Evolutionary conservation across 1,140 invertebrate genomes (phyloP), one percentile per base, ranked within the genome.

Genomic region (Andrena cerasifolii): DNA sequence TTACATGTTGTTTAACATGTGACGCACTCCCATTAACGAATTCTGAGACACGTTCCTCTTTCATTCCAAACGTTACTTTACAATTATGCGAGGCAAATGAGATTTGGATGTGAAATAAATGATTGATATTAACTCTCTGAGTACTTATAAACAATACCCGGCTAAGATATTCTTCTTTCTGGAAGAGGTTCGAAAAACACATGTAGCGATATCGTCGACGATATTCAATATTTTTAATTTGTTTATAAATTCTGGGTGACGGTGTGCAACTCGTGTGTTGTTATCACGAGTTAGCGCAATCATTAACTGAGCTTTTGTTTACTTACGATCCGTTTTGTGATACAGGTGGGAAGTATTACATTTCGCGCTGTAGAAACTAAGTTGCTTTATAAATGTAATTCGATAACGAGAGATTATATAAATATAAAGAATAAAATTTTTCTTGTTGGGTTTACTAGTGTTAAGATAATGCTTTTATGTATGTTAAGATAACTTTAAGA

Each of bases 21-120:
- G 45, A 21, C n/a, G 14, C 56, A 21, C 16, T 54, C 7, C 18
- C 45, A 56, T 43, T 67, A 47, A 67, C 28, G 28, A 67, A 67
- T 75, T 33, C 1, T 56, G 21, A 24, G 6, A 75, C 62, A 36
- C 56, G 51, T 75, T 75, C 72, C 63, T 75, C 10, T 67, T 66
- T 33, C 14, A 31, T 75, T 75, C 56, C 40, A 21, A 43, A 4
- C 24, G 28, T 74, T 54, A 21, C 40, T 61, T 61, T 61, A 36
- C 3, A 33, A 59, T 59, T 21, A 66, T 28, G 16, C 59, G 61
- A 74, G 72, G 62, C 36, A 66, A 54, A 51, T 33, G 58, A 49
- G 40, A 59, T 10, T 28, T 16, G n/a, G 8, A n/a, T 33, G 31
- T 53, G 71, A n/a, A 24, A 56, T 5, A 65, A 63, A 26, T 63